A percentile compares a stretch with the other conserved stretches of the same genome.
Conservation (phyloP, 2,113 vertebrate genomes). For the Cnemophilus loriae region DNA sequence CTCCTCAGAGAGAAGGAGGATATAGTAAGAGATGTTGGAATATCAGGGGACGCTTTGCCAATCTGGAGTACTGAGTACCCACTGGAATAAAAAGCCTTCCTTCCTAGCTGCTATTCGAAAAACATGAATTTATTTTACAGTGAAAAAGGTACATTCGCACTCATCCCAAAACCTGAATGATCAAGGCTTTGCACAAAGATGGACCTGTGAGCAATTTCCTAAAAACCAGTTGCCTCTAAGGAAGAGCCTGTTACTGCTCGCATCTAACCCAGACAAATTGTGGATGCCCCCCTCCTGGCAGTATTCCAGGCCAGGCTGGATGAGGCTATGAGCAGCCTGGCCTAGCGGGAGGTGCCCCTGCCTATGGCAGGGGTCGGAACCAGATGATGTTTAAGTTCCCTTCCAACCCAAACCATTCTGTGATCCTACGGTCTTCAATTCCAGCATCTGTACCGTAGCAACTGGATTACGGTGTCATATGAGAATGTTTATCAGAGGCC, state of each 20-base stretch:
- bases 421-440: too few relatives aligned
- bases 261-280: too few relatives aligned
- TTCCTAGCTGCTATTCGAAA: not conserved
- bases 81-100: not conserved
- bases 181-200: not conserved
- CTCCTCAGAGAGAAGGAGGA: not conserved
- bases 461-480: not conserved
- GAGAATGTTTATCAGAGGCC: not conserved
- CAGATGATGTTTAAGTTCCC: not conserved
- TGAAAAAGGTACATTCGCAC: not conserved
- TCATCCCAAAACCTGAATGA: not conserved
- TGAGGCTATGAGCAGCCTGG: not conserved
- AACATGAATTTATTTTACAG: not conserved
- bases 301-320: not conserved
- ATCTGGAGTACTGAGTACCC: not conserved
- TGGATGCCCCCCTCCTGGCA: not conserved
- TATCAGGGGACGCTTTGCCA: not conserved
- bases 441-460: too few relatives aligned
- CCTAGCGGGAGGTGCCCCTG: not conserved
- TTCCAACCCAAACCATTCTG: not conserved
- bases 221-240: not conserved
- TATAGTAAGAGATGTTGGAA: not conserved
- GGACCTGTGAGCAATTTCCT: rapidly evolving
- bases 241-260: not conserved
- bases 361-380: not conserved